phyloP scores from a whole-genome alignment of 2,888 invertebrate genomes.

The Erebia palarica region DNA sequence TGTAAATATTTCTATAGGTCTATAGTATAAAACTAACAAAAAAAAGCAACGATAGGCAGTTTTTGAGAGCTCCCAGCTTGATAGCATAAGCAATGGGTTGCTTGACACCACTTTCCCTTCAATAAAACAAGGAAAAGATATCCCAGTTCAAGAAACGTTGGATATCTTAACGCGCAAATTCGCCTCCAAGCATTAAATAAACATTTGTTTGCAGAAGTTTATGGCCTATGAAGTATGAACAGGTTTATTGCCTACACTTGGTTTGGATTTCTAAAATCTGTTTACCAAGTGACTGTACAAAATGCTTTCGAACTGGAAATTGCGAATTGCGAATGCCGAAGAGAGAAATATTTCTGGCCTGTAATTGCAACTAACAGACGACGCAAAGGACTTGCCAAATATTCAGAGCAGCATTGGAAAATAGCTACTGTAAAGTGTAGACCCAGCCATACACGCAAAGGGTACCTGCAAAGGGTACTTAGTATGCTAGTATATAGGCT shows the following conservation, averaged over 20 bases:
- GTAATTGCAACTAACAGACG: background rate
- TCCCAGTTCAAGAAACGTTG: too few relatives aligned
- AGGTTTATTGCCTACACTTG: background rate
- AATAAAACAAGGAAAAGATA: too few relatives aligned
- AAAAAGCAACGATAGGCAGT: too few relatives aligned
- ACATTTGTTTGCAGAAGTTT: background rate
- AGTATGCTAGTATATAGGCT: too few relatives aligned
- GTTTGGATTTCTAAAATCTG: background rate
- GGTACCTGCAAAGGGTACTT: background rate
- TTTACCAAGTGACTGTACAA: background rate
- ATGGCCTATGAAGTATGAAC: background rate
- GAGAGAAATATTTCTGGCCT: background rate
- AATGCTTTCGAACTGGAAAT: background rate
- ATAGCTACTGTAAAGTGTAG: background rate
- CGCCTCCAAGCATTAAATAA: too few relatives aligned
- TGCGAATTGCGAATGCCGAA: background rate
- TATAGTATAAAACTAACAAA: too few relatives aligned
- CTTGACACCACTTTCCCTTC: too few relatives aligned
- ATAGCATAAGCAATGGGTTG: too few relatives aligned
- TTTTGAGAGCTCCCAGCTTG: too few relatives aligned
- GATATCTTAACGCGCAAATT: too few relatives aligned
- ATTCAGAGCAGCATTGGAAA: background rate
- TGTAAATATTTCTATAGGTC: too few relatives aligned
- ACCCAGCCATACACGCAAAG: background rate
- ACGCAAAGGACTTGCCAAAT: constrained; percentile 1